These are phyloP conservation scores for Procambarus clarkii DNA, from an alignment of 1,140 invertebrate genomes.

Conservation along the genomic window DNA sequence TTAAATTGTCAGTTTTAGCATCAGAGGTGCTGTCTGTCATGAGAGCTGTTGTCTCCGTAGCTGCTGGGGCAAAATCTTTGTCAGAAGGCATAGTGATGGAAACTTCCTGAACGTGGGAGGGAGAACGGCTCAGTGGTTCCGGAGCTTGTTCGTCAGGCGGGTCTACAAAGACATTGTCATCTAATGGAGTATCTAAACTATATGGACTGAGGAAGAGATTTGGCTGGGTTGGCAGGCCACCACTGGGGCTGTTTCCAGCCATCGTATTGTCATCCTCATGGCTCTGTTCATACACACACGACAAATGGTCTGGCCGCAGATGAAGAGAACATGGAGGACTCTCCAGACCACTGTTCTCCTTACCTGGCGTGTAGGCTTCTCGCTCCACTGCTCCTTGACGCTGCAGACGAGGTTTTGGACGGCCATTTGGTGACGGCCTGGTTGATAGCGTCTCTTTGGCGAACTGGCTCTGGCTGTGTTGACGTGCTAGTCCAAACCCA, in stretches of 20 bases:
- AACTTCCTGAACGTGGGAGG: not conserved
- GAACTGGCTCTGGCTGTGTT: conserved; percentile 38
- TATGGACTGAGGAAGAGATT: conserved; percentile 46
- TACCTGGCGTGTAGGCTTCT: conserved; percentile 54
- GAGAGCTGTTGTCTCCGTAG: conserved; percentile 27
- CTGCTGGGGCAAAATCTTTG: not conserved
- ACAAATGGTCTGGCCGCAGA: conserved; percentile 66
- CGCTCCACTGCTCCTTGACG: conserved; percentile 66
- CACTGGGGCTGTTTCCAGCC: conserved; percentile 14
- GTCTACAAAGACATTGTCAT: conserved; percentile 53
- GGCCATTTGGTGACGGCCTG: conserved; percentile 12
- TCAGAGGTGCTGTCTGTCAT: not conserved
- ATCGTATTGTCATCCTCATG: conserved; percentile 59
- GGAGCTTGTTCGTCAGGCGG: not conserved
- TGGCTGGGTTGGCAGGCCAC: conserved; percentile 14
- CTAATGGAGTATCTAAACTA: conserved; percentile 27
- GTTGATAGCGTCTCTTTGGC: conserved; percentile 1
- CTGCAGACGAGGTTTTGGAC: conserved; percentile 67
- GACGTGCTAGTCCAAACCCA: conserved; percentile 29
- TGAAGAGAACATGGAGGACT: conserved; percentile 67
- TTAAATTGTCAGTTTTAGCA: not conserved
- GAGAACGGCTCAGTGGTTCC: not conserved
- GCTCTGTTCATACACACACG: conserved; percentile 72
- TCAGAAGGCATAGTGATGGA: not conserved
- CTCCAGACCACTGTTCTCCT: conserved; percentile 22